Evolutionary conservation across 2,888 invertebrate genomes (phyloP), one percentile per base, ranked within the genome.

Genomic region (Caenorhabditis sp.): DNA sequence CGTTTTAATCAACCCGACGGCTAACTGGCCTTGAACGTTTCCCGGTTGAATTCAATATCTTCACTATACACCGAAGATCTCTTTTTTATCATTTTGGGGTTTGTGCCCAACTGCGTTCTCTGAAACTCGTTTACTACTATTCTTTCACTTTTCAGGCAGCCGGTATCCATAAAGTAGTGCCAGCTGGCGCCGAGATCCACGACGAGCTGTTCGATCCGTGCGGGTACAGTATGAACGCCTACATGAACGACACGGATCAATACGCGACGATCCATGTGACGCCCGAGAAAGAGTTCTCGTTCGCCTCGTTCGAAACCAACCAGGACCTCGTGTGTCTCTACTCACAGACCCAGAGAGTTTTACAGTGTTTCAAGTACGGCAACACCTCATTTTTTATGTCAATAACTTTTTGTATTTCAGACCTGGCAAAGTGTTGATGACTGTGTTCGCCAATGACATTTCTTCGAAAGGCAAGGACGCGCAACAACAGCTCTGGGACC

Each of bases 221-320:
- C 90, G 99, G 99, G 46, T 99, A 99, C 91, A 97, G 97, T 8
- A 97, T 99, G 97, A 99, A 99, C 90, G 99, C 96, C 61, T 94
- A 98, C 80, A 93, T 95, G 80, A 94, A 94, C 90, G 94, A 94
- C 90, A 78, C 83, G n/a, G 96, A 96, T 55, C 94, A 94, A 90
- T 99, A 99, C 92, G 95, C 96, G 93, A 99, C 99, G 13, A 98
- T 99, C 90, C 99, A 99, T 91, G 95, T 99, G 83, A 99, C 99
- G 7, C 99, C 99, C 6, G 98, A 99, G 91, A 93, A 94, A 2
- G 94, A 94, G 79, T 95, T 94, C 90, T 95, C 95, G 0, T 96
- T 95, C 90, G 95, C 95, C 55, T 95, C 95, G 87, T 95, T 95
- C 90, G 95, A 96, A 90, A 95, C 94, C 76, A 95, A 95, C 35